Conservation (phyloP, 2,113 vertebrate species). For the Natator depressus region DNA sequence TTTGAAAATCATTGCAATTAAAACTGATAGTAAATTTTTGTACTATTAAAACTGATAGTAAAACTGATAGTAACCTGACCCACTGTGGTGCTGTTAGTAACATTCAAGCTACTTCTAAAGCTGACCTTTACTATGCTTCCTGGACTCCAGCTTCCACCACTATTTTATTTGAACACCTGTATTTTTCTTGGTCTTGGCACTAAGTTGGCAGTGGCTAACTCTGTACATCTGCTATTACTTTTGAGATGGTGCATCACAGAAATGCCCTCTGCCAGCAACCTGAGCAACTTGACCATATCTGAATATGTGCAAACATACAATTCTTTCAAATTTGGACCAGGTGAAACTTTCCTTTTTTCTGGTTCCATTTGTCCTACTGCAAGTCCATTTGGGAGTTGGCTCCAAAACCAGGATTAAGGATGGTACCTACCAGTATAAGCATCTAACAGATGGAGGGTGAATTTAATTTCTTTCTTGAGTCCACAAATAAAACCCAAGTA, state of each 20-base stretch:
- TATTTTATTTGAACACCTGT: slow-evolving; percentile 50
- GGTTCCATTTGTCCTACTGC: not conserved
- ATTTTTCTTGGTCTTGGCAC: slow-evolving; percentile 26
- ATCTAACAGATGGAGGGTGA: not conserved
- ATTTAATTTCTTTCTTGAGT: not conserved
- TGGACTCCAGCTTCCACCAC: slow-evolving; percentile 6
- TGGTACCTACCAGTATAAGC: not conserved
- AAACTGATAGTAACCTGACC: not conserved
- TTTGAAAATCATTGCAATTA: not conserved
- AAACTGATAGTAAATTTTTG: not conserved
- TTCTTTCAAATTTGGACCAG: slow-evolving; percentile 50
- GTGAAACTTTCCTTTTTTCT: slow-evolving; percentile 30
- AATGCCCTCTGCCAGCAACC: slow-evolving; percentile 40
- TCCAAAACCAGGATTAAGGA: not conserved
- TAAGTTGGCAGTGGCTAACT: not conserved
- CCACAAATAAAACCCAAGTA: not conserved
- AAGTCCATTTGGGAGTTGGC: not conserved
- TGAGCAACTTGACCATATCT: slow-evolving; percentile 25
- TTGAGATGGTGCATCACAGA: slow-evolving; percentile 5
- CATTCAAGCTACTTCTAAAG: not conserved
- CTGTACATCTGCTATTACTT: slow-evolving; percentile 33
- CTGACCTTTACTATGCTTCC: not conserved
- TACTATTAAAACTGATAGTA: not conserved
- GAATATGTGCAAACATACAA: slow-evolving; percentile 36
- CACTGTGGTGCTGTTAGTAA: not conserved